Base-by-base conservation (phyloP, 2,888 invertebrate species). In the Clepsis dumicolana region DNA sequence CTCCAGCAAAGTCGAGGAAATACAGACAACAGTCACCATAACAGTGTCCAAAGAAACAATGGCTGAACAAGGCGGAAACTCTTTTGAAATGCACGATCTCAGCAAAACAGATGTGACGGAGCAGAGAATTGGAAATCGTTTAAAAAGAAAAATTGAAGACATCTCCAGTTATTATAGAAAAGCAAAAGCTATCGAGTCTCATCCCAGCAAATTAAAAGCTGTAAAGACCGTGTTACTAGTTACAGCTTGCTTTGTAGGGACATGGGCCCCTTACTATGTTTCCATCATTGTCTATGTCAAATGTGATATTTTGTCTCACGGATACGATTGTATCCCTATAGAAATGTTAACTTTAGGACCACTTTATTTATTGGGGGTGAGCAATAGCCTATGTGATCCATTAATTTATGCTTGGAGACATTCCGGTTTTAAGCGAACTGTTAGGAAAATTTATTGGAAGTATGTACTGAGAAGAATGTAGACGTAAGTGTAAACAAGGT, bases 381-480 rank as follows among this genome's bases (percentile, higher is more conserved):
- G 88, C 48, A 95, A 95, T 74, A 94, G 94, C 73, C 77, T 95
- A 21, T 84, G 94, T 24, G 95, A 95, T 80, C 95, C 95, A 0
- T 76, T 95, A 12, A 95, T 95, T 69, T 95, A 95, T 75, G 95
- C 95, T 0, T 95, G 95, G 95, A 94, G 95, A 91, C 95, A 95
- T 81, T 94, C 94, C 52, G 95, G 95, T 1, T 95, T 95, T 72
- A 89, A 95, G 73, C 82, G 79, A 8, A 93, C 90, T 25, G 75
- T 94, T 5, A 85, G 81, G 60, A 90, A 85, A 74, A 85, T 93
- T 57, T 85, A 89, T 62, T 77, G 78, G 73, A 85, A 81, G 66
- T 86, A 77, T 73, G 70, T 83, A 25, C 75, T 77, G 24, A 81
- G 38, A 70, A 70, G 57, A 62, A 38, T 41, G 59, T 54, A 54